Evolutionary conservation across 1,140 invertebrate species (phyloP).

Genomic region (Metaphire vulgaris): DNA sequence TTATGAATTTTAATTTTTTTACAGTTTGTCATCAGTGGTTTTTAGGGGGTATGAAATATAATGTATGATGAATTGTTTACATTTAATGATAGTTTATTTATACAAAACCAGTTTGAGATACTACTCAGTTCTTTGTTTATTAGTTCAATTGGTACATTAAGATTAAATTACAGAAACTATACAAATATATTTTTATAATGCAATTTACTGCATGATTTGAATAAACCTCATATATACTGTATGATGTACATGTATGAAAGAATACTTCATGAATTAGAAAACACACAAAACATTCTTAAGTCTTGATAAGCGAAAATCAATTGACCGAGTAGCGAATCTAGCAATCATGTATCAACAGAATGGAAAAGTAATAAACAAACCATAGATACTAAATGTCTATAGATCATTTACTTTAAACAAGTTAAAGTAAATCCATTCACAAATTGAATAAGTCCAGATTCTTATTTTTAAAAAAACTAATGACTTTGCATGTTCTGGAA

Average conservation of each 20-base stretch:
- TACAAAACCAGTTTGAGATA: too few relatives aligned
- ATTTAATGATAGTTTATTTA: too few relatives aligned
- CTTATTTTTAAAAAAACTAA: neutral
- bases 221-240: neutral
- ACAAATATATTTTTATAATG: too few relatives aligned
- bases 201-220: neutral
- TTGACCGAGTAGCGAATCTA: neutral
- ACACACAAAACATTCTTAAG: neutral
- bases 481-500: neutral
- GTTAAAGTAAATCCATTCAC: neutral
- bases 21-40: too few relatives aligned
- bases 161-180: too few relatives aligned
- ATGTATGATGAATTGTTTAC: too few relatives aligned
- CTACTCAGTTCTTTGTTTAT: too few relatives aligned
- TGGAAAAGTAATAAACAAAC: neutral
- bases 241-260: neutral
- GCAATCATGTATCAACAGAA: neutral
- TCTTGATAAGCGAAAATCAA: neutral
- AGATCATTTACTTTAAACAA: neutral
- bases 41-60: too few relatives aligned
- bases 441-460: neutral
- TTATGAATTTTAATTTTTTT: too few relatives aligned
- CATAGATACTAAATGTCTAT: neutral
- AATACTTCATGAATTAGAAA: neutral
- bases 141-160: too few relatives aligned